Percentiles rank a stretch among this genome's conserved stretches.
Evolutionary conservation across 2,888 invertebrate genomes (phyloP).

Genomic region (Mythimna ferrago): DNA sequence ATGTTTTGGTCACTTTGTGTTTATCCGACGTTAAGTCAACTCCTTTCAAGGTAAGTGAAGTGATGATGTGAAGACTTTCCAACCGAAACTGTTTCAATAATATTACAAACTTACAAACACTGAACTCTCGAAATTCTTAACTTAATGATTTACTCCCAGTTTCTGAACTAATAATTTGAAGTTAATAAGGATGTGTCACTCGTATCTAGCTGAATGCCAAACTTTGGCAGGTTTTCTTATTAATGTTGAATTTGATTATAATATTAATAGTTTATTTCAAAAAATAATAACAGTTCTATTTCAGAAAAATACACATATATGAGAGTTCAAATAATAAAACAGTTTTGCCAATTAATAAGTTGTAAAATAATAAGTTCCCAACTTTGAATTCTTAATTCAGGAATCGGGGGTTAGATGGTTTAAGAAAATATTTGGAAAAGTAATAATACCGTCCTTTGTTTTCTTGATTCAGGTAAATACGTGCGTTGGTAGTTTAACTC

Average conservation of each 20-base stretch:
- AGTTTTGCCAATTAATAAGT: no score
- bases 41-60: constrained; percentile 56
- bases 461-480: not conserved
- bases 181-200: not conserved
- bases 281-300: no score
- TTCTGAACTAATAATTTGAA: not conserved
- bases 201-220: not conserved
- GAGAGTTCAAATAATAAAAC: no score
- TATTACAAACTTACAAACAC: not conserved
- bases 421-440: not conserved
- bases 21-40: constrained; percentile 40
- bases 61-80: constrained; percentile 41
- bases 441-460: not conserved
- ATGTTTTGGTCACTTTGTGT: constrained; percentile 47
- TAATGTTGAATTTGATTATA: not conserved
- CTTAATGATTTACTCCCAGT: not conserved
- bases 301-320: no score
- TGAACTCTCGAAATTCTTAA: not conserved
- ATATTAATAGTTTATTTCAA: no score
- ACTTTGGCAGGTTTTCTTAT: not conserved
- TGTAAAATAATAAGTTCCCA: not conserved
- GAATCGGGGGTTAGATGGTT: not conserved
- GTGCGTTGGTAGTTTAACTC: not conserved
- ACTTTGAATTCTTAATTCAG: not conserved
- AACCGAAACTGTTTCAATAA: constrained; percentile 6